These are phyloP conservation scores for Exocentrus adspersus DNA, from an alignment of 2,888 invertebrate species.

Conservation along the genomic window DNA sequence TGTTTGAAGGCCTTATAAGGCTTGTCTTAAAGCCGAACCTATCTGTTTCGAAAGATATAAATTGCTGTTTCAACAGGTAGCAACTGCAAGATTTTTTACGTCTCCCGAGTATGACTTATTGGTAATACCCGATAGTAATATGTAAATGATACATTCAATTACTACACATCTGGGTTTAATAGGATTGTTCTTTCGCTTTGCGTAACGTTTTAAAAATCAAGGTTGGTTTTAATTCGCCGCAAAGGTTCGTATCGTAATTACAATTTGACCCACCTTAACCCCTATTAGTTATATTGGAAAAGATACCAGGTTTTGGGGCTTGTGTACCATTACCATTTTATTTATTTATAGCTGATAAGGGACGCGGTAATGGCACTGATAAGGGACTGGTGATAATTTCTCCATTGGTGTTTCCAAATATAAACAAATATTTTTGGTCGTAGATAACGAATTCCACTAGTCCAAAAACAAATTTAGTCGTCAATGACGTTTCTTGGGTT, in stretches of 20 bases:
- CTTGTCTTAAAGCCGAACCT: conserved; percentile 40
- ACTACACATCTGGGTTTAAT: conserved; percentile 1
- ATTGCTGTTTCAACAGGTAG: conserved; percentile 37
- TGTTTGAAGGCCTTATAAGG: conserved; percentile 41
- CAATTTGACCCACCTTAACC: background rate
- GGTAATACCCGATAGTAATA: conserved; percentile 13
- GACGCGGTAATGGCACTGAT: background rate
- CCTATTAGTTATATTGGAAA: background rate
- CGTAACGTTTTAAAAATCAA: conserved; percentile 3
- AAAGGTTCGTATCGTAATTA: background rate
- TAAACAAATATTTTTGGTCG: background rate
- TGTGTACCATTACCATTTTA: background rate
- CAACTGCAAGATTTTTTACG: conserved; percentile 29
- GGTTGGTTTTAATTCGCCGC: background rate
- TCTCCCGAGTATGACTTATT: conserved; percentile 22
- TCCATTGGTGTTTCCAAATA: background rate
- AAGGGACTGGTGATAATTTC: background rate
- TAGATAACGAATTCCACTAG: background rate
- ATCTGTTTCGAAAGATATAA: conserved; percentile 40
- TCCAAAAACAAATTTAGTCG: background rate
- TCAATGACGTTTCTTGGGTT: too few relatives aligned
- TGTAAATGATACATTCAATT: conserved; percentile 14
- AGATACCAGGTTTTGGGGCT: background rate
- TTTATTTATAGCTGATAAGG: background rate
- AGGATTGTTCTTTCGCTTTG: background rate